phyloP scores from a whole-genome alignment of 37 sponge, comb jelly and placozoan genomes.

The Sycon ciliatum region DNA sequence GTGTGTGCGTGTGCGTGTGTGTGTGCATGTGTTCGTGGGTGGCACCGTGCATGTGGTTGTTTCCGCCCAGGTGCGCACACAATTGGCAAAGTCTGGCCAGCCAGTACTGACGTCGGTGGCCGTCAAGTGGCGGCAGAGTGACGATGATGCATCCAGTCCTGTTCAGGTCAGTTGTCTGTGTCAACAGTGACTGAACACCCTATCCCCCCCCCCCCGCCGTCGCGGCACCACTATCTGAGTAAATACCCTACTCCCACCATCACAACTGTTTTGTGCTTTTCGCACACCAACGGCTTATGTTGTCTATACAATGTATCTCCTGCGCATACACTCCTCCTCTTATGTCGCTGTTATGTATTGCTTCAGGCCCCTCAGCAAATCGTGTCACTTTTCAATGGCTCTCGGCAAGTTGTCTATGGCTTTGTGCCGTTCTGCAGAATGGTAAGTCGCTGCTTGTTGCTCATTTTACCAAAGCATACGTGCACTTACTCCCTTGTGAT shows the following conservation, averaged over 20 bases:
- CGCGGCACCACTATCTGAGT: too few species aligned
- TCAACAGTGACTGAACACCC: neutral
- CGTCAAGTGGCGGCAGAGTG: constrained; percentile 68
- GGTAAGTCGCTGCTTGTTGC: constrained; percentile 13
- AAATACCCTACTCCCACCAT: too few species aligned
- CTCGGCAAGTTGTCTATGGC: constrained; percentile 86
- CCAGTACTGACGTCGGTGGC: constrained; percentile 72
- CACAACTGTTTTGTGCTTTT: too few species aligned
- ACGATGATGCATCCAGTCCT: neutral
- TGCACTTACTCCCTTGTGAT: too few species aligned
- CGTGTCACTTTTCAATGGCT: constrained; percentile 81
- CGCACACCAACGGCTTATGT: too few species aligned
- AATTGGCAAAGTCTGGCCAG: constrained; percentile 77
- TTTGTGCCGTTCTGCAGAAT: constrained; percentile 79
- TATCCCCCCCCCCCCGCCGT: too few species aligned
- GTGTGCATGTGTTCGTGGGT: too few species aligned
- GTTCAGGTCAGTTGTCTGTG: constrained; percentile 16
- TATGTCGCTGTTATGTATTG: neutral
- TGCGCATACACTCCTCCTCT: too few species aligned
- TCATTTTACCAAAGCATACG: too few species aligned
- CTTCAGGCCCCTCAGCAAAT: constrained; percentile 74
- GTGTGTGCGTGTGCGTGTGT: too few species aligned
- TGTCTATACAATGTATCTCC: too few species aligned
- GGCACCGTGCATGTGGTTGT: neutral
- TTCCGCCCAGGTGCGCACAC: constrained; percentile 40